These are phyloP conservation scores for Drosophila antonietae DNA, from an alignment of 2,888 invertebrate species.

Conservation along the genomic window DNA sequence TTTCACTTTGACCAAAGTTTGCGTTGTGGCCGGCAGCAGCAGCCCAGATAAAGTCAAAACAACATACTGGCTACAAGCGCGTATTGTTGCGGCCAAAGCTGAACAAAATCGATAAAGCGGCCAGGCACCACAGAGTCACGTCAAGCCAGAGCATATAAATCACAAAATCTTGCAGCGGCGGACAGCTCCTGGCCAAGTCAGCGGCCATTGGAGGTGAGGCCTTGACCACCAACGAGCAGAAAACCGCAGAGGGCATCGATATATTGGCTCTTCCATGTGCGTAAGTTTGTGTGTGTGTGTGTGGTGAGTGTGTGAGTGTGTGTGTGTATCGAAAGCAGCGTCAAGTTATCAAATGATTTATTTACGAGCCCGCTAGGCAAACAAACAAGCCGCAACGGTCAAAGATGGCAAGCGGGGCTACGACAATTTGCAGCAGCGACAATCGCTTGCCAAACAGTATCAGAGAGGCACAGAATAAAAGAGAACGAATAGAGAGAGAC, in stretches of 20 bases:
- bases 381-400: constrained; percentile 66
- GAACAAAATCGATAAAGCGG: constrained; percentile 65
- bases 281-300: neutral
- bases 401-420: constrained; percentile 33
- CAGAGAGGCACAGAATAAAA: constrained; percentile 4
- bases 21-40: constrained; percentile 40
- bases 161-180: constrained; percentile 73
- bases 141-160: constrained; percentile 75
- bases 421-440: constrained; percentile 61
- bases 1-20: constrained; percentile 67
- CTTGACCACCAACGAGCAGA: constrained; percentile 60
- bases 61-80: constrained; percentile 61
- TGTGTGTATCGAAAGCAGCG: constrained; percentile 52
- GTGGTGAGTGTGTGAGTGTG: constrained; percentile 9
- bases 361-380: constrained; percentile 75
- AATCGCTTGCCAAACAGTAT: constrained; percentile 62
- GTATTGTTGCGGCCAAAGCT: constrained; percentile 15
- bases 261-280: constrained; percentile 17
- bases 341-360: constrained; percentile 80
- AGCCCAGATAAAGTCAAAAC: constrained; percentile 60
- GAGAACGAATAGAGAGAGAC: neutral
- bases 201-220: constrained; percentile 63
- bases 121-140: constrained; percentile 50
- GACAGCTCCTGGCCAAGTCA: constrained; percentile 56
- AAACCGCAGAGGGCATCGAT: constrained; percentile 36